These are phyloP conservation scores for Pedicia rivosa DNA, from an alignment of 2,888 invertebrate genomes.

Conservation along the genomic window DNA sequence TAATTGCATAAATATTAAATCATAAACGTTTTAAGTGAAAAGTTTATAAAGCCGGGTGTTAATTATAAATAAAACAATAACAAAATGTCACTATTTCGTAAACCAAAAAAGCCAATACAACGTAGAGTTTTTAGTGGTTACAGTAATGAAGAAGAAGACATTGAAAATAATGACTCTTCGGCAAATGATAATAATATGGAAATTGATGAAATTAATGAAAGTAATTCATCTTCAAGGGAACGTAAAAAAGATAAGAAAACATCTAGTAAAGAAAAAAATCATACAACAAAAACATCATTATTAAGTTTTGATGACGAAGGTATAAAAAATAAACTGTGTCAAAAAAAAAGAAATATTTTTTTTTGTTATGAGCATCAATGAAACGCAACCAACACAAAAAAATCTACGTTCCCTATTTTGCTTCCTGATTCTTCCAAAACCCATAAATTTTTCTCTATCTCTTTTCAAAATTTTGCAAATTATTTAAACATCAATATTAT, in stretches of 20 bases:
- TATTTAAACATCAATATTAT: not conserved
- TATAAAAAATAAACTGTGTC: slow-evolving; percentile 15
- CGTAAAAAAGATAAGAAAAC: slow-evolving; percentile 5
- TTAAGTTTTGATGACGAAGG: slow-evolving; percentile 73
- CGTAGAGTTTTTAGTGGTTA: slow-evolving; percentile 55
- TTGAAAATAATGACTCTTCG: slow-evolving; percentile 31
- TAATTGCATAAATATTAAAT: too few species aligned
- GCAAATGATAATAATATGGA: slow-evolving; percentile 32
- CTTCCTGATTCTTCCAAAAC: not conserved
- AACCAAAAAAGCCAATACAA: slow-evolving; percentile 73
- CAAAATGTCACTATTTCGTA: slow-evolving; percentile 72
- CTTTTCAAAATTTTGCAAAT: not conserved
- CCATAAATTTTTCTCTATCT: not conserved
- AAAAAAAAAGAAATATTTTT: too few species aligned
- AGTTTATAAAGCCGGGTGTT: too few species aligned
- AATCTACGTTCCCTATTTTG: not conserved
- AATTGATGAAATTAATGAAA: slow-evolving; percentile 18
- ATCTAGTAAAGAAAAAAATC: not conserved
- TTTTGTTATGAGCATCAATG: too few species aligned
- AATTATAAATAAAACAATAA: too few species aligned
- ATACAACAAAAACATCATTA: slow-evolving; percentile 32
- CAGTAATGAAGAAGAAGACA: slow-evolving; percentile 50
- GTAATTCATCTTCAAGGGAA: slow-evolving; percentile 2
- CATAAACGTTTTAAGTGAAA: too few species aligned
- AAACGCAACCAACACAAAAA: not conserved